Evolutionary conservation across 53 echinoderm and acorn worm genomes (phyloP).

Genomic region (Zoroaster sp.): DNA sequence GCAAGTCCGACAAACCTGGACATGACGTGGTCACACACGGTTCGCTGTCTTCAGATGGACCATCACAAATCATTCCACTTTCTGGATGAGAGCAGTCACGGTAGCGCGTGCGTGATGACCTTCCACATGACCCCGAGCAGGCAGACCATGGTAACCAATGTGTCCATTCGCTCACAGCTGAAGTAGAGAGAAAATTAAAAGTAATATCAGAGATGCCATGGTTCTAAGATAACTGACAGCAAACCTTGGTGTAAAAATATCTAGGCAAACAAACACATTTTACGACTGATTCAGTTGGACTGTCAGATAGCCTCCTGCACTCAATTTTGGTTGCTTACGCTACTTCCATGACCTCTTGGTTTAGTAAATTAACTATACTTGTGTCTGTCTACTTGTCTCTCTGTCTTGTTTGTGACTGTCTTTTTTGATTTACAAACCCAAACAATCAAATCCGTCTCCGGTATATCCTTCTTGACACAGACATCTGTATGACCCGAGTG

Average conservation of each 20-base stretch:
- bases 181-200: neutral
- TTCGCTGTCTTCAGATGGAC: neutral
- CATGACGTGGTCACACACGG: neutral
- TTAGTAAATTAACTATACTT: too few species aligned
- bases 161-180: neutral
- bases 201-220: too few species aligned
- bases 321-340: too few species aligned
- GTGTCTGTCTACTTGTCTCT: neutral
- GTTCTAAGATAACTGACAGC: too few species aligned
- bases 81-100: neutral
- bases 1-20: neutral
- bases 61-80: neutral
- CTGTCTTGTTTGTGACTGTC: neutral
- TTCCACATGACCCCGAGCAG: neutral
- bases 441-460: conserved; percentile 28
- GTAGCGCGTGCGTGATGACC: neutral
- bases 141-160: neutral
- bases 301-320: too few species aligned
- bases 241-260: too few species aligned
- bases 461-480: neutral
- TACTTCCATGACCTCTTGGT: too few species aligned
- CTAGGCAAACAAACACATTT: too few species aligned
- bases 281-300: too few species aligned
- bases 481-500: conserved; percentile 40
- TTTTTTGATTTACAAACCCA: conserved; percentile 4